phyloP scores from a whole-genome alignment of 2,113 vertebrate genomes.

The Syrmaticus mikado region DNA sequence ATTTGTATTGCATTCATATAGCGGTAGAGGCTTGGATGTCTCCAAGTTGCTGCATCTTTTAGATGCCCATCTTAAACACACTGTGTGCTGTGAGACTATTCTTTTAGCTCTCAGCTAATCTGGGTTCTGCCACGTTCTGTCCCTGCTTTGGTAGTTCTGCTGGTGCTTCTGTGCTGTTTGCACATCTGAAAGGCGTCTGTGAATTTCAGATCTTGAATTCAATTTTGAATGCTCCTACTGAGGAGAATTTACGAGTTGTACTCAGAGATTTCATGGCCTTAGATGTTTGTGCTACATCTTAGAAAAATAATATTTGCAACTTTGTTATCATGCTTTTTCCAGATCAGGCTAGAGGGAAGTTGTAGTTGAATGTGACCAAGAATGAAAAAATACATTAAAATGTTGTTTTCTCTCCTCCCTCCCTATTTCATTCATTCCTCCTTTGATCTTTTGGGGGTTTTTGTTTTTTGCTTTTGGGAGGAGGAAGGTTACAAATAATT shows the following conservation, averaged over 20 bases:
- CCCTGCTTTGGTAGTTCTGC: accelerated
- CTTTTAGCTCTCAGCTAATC: neutral
- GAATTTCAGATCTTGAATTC: neutral
- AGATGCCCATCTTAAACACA: accelerated
- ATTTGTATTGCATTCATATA: neutral
- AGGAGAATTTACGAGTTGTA: neutral
- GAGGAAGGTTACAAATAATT: constrained; percentile 39
- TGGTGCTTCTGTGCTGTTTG: neutral
- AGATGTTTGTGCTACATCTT: neutral
- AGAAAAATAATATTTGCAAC: neutral
- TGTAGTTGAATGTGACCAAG: neutral
- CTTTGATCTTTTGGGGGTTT: constrained; percentile 38
- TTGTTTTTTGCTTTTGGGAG: neutral
- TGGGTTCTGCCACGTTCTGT: neutral
- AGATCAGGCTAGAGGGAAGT: constrained; percentile 30
- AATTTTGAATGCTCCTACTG: neutral
- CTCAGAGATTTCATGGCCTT: neutral
- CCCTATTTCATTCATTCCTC: neutral
- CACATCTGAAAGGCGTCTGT: neutral
- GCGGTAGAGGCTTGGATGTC: neutral
- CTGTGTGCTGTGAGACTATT: neutral
- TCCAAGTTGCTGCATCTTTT: accelerated
- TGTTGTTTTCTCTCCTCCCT: neutral
- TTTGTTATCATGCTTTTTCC: constrained; percentile 52
- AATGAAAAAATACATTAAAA: constrained; percentile 6